Conservation (phyloP, 2,888 invertebrate species). For the Napeogenes sylphis region DNA sequence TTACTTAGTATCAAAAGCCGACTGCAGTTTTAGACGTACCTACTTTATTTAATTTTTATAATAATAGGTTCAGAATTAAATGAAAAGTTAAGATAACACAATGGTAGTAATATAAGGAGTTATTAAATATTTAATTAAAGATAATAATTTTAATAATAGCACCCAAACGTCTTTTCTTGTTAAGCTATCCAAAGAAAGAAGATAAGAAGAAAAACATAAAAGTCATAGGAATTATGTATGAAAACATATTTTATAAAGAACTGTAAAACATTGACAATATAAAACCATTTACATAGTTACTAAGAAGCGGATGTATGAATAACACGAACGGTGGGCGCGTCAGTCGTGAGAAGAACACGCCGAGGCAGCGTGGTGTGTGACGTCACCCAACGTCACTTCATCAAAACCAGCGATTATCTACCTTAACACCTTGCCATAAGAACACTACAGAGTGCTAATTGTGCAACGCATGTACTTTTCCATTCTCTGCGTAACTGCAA, state of each 20-base stretch:
- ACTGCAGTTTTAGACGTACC: no score
- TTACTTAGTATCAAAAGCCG: no score
- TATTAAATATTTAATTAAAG: no score
- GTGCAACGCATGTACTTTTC: constrained; percentile 51
- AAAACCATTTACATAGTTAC: constrained; percentile 33
- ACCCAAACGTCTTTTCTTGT: no score
- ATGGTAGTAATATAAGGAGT: no score
- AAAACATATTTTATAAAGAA: not conserved
- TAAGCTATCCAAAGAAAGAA: no score
- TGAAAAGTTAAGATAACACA: no score
- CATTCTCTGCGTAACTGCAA: constrained; percentile 49
- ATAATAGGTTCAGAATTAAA: no score
- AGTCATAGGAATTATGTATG: not conserved
- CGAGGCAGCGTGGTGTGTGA: constrained; percentile 51
- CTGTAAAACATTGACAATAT: constrained; percentile 13
- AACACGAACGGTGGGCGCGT: constrained; percentile 56
- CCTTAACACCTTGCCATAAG: constrained; percentile 25
- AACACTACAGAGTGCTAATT: constrained; percentile 26
- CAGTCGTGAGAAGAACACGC: constrained; percentile 48
- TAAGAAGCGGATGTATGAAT: constrained; percentile 36
- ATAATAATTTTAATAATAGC: no score
- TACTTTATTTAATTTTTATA: no score
- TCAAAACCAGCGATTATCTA: constrained; percentile 39
- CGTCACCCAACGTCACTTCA: constrained; percentile 64
- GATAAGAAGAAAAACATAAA: no score